Evolutionary conservation across 2,113 vertebrate genomes (phyloP), one percentile per base, ranked within the genome.

Genomic region (Aspidoscelis tigris): DNA sequence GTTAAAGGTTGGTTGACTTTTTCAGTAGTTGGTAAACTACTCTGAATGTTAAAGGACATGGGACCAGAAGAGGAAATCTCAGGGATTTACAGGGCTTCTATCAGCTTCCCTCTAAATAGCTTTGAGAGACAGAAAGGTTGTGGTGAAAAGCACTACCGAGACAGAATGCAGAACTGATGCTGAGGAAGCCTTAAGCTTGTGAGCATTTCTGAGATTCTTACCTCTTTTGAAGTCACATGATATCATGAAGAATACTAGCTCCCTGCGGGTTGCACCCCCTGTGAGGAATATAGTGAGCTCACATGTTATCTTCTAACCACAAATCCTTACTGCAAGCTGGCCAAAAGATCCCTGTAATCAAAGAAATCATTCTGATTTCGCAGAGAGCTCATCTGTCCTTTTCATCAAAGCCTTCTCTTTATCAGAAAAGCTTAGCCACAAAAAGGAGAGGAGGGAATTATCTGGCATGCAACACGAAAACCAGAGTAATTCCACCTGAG

Each of bases 261-360:
- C 93, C 91, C 93, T 91, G 89, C 75, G 66, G 92, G 87, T 92
- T 91, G 92, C 91, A 94, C 89, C 90, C 93, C 92, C 93, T 92
- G 93, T 85, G 91, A 93, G 90, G 94, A 91, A 92, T 91, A 93
- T 61, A 76, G 89, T 73, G 88, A 92, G 90, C 93, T 85, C 92
- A 92, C 92, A 94, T 90, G 88, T 95, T 94, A 93, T 93, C 95
- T 94, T 94, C 91, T 92, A 93, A 95, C 93, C 93, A 90, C 91
- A 93, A 93, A 84, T 93, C 92, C 93, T 94, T 92, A 92, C 86
- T 71, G 76, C 92, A 93, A 92, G 92, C 89, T 93, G 92, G 84
- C 91, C 93, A 92, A 91, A 94, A 92, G 91, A 91, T 93, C 92
- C 94, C 94, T 93, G 93, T 72, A 93, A 93, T 92, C 92, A 92